Evolutionary conservation across 2,888 invertebrate species (phyloP).

Genomic region (Eudiplozoon nipponicum): DNA sequence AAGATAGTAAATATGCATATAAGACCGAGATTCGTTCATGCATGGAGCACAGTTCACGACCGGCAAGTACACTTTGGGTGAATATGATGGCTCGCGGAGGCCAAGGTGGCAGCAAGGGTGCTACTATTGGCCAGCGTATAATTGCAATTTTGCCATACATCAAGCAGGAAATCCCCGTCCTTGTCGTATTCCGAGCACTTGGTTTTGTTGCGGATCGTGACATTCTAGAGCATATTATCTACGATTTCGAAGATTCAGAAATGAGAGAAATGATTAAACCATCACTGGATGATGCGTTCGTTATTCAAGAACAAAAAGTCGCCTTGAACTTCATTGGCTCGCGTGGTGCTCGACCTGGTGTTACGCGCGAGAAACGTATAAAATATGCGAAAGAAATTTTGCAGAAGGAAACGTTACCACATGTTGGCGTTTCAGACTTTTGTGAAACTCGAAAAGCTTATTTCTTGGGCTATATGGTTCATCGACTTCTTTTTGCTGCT

Average conservation of each 20-base stretch:
- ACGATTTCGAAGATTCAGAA: constrained; percentile 97
- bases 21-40: constrained; percentile 89
- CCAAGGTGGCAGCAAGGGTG: constrained; percentile 69
- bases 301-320: constrained; percentile 80
- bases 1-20: constrained; percentile 90
- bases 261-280: constrained; percentile 99
- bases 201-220: constrained; percentile 97
- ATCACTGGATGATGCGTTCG: constrained; percentile 88
- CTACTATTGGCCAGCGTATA: constrained; percentile 86
- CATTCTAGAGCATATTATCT: constrained; percentile 93
- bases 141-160: constrained; percentile 89
- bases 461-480: constrained; percentile 94
- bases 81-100: constrained; percentile 98
- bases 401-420: constrained; percentile 96
- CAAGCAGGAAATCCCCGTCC: constrained; percentile 93
- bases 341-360: constrained; percentile 77
- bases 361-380: constrained; percentile 86
- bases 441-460: constrained; percentile 99
- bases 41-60: constrained; percentile 54
- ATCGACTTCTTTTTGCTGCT: constrained; percentile 61
- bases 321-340: constrained; percentile 92
- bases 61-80: constrained; percentile 86
- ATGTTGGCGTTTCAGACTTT: constrained; percentile 91
- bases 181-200: constrained; percentile 92
- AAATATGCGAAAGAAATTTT: constrained; percentile 95